A percentile compares a stretch with the other conserved stretches of the same genome.
These are phyloP conservation scores for Chionomys nivalis DNA, from an alignment of 2,113 vertebrate genomes.

Conservation along the genomic window DNA sequence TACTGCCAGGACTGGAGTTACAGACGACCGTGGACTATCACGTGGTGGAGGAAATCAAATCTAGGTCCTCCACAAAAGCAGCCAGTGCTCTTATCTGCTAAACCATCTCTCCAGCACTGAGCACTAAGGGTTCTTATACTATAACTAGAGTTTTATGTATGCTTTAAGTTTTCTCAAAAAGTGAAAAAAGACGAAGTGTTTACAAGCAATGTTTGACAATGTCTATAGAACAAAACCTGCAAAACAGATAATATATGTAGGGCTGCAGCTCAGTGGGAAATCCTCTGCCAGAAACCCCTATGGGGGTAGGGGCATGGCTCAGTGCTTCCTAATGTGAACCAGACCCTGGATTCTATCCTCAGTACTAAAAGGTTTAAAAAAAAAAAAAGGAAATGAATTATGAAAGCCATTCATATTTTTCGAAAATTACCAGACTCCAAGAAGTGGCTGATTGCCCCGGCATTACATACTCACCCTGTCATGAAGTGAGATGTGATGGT, in stretches of 20 bases:
- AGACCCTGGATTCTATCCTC: not conserved
- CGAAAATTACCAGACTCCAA: not conserved
- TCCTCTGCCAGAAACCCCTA: not conserved
- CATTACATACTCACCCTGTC: conserved; percentile 89
- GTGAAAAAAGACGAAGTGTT: not conserved
- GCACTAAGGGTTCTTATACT: not conserved
- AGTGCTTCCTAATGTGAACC: not conserved
- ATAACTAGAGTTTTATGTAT: not conserved
- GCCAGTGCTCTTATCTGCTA: not conserved
- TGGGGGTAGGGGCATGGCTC: not conserved
- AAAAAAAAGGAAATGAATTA: not conserved
- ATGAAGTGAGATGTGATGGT: conserved; percentile 91
- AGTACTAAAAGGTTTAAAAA: not conserved
- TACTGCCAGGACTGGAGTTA: not conserved
- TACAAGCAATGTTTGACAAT: not conserved
- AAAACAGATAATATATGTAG: not conserved
- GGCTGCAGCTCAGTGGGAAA: not conserved
- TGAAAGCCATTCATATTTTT: not conserved
- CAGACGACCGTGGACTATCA: not conserved
- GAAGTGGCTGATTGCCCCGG: not conserved
- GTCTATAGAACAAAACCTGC: not conserved
- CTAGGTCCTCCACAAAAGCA: not conserved
- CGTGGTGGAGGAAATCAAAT: not conserved
- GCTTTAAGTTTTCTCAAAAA: not conserved
- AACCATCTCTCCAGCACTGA: not conserved